A percentile compares a stretch with the other conserved stretches of the same genome.
Conservation (phyloP, 2,113 vertebrate species). For the Thomomys bottae region DNA sequence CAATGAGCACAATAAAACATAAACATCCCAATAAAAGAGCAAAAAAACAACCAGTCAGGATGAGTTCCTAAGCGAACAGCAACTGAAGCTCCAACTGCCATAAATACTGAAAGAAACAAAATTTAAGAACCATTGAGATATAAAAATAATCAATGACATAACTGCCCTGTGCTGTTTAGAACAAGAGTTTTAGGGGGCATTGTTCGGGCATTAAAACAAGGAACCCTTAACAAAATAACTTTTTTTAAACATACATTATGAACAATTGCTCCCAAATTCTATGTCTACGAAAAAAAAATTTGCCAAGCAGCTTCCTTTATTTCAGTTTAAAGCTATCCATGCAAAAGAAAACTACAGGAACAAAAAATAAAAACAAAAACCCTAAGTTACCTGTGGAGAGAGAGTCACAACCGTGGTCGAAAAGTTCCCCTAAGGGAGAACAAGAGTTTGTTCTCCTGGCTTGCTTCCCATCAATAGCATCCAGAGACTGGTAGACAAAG, state of each 20-base stretch:
- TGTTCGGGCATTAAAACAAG: constrained; percentile 26
- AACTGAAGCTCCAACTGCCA: constrained; percentile 92
- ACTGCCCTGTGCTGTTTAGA: background rate
- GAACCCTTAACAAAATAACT: background rate
- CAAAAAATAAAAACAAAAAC: background rate
- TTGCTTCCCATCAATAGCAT: constrained; percentile 98
- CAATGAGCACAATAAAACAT: constrained; percentile 99
- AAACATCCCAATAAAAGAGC: constrained; percentile 95
- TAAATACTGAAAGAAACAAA: constrained; percentile 91
- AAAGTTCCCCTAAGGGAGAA: constrained; percentile 96
- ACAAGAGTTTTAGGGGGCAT: background rate
- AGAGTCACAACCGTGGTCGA: constrained; percentile 98
- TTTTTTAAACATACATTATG: background rate
- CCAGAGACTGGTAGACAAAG: constrained; percentile 97
- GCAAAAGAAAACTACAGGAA: background rate
- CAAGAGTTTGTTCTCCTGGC: constrained; percentile 96
- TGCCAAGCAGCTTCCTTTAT: background rate
- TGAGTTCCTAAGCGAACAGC: constrained; percentile 91
- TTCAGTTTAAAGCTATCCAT: background rate
- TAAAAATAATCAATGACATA: constrained; percentile 6
- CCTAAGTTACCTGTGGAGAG: constrained; percentile 93
- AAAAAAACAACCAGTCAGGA: constrained; percentile 96
- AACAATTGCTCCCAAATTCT: background rate
- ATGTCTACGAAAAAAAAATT: background rate
- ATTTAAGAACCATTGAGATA: constrained; percentile 13